These are phyloP conservation scores for Chironex yamaguchii DNA, from an alignment of 30 jellyfish, hydroid and myxozoan genomes.

Conservation along the genomic window DNA sequence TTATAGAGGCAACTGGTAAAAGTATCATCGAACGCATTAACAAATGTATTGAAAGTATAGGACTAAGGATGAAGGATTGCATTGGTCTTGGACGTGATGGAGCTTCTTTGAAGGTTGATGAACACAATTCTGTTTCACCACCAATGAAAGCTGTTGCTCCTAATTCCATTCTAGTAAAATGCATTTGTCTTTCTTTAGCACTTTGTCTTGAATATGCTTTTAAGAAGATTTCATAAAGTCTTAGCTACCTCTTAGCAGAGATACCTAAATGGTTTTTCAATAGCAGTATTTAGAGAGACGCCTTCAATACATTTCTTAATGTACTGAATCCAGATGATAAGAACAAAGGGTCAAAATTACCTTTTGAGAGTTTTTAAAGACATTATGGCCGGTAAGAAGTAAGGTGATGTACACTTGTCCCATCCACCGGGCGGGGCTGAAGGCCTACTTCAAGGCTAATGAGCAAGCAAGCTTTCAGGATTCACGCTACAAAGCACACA, in stretches of 20 bases:
- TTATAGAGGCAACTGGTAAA: slow-evolving; percentile 44
- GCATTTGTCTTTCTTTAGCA: slow-evolving; percentile 80
- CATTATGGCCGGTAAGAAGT: slow-evolving; percentile 77
- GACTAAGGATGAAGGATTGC: slow-evolving; percentile 41
- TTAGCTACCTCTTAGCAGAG: slow-evolving; percentile 70
- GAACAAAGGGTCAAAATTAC: slow-evolving; percentile 42
- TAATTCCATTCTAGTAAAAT: slow-evolving; percentile 62
- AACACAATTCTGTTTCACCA: slow-evolving; percentile 11
- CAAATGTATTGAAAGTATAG: slow-evolving; percentile 21
- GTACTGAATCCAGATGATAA: slow-evolving; percentile 64
- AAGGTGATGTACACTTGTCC: slow-evolving; percentile 67
- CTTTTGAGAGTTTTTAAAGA: slow-evolving; percentile 55
- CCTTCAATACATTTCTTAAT: slow-evolving; percentile 50
- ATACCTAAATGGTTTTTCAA: slow-evolving; percentile 78
- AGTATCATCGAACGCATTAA: slow-evolving; percentile 9
- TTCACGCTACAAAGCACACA: slow-evolving; percentile 73
- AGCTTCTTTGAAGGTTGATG: slow-evolving; percentile 47
- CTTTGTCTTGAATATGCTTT: slow-evolving; percentile 56
- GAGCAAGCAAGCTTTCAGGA: slow-evolving; percentile 45
- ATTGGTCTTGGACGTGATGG: slow-evolving; percentile 66
- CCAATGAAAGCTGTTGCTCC: slow-evolving; percentile 33
- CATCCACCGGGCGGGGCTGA: slow-evolving; percentile 71
- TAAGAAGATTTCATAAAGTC: slow-evolving; percentile 68
- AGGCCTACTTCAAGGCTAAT: slow-evolving; percentile 67
- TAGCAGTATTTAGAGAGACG: slow-evolving; percentile 70